Evolutionary conservation across 2,888 invertebrate species (phyloP).

Genomic region (Laothoe populi): DNA sequence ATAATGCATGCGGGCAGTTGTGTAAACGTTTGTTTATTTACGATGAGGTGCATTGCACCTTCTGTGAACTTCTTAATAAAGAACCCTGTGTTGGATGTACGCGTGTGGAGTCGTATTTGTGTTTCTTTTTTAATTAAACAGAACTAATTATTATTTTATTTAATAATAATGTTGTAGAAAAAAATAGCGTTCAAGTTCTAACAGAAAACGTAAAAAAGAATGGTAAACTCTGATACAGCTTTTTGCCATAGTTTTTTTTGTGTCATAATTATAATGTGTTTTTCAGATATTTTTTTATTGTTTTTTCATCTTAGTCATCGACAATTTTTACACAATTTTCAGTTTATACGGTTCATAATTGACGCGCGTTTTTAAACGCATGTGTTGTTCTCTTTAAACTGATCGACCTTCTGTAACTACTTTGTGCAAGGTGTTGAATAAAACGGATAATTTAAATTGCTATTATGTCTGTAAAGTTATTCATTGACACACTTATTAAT

Average conservation of each 20-base stretch:
- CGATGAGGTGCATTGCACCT: neutral
- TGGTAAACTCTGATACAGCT: too few species aligned
- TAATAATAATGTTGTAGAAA: too few species aligned
- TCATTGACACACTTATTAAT: slow-evolving; percentile 17
- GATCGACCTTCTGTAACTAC: slow-evolving; percentile 13
- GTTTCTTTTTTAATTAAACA: too few species aligned
- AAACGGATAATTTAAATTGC: slow-evolving; percentile 13
- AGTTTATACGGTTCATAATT: neutral
- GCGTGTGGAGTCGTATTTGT: neutral
- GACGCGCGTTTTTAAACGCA: neutral
- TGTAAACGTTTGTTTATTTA: slow-evolving; percentile 20
- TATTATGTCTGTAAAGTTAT: slow-evolving; percentile 8
- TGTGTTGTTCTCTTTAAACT: neutral
- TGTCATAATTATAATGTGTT: too few species aligned
- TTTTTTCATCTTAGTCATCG: neutral
- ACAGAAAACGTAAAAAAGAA: too few species aligned
- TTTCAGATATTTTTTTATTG: neutral
- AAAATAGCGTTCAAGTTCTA: too few species aligned
- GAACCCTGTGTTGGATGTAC: neutral
- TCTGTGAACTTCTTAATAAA: neutral
- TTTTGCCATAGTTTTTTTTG: too few species aligned
- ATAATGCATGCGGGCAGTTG: slow-evolving; percentile 9
- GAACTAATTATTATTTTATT: too few species aligned
- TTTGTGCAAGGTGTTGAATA: slow-evolving; percentile 11
- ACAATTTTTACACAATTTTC: slow-evolving; percentile 7